Conservation (phyloP, 1,140 invertebrate species). For the Solen grandis region DNA sequence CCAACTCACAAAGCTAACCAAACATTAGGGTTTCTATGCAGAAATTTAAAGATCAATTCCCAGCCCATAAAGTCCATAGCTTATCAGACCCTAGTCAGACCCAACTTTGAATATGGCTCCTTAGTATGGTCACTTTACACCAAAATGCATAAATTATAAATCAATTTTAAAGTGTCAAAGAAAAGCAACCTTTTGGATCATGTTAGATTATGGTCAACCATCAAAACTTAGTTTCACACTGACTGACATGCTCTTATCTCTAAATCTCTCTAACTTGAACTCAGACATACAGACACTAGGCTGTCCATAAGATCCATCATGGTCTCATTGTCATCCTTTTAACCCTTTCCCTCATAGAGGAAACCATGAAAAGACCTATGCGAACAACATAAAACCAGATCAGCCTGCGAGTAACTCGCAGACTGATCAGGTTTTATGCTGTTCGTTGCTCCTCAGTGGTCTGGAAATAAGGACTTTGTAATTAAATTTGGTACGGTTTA, state of each 20-base stretch:
- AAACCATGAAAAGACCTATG: no score
- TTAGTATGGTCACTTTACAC: not conserved
- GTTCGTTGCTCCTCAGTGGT: no score
- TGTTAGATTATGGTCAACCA: no score
- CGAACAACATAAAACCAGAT: no score
- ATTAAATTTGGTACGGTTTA: no score
- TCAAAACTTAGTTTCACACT: no score
- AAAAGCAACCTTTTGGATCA: not conserved
- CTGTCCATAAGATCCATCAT: not conserved
- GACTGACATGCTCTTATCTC: no score
- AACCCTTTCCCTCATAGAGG: no score
- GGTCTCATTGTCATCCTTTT: no score
- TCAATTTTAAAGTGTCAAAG: conserved; percentile 9
- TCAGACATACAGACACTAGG: not conserved
- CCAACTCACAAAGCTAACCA: conserved; percentile 6
- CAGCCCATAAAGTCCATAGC: not conserved
- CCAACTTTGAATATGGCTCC: conserved; percentile 4
- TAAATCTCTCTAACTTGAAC: not conserved
- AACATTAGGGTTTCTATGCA: conserved; percentile 3
- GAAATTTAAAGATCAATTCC: not conserved
- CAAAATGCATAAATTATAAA: conserved; percentile 11
- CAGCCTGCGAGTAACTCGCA: no score
- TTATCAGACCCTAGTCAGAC: conserved; percentile 7
- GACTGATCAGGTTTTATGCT: no score
- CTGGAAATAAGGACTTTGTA: no score